phyloP scores from a whole-genome alignment of 1,140 invertebrate genomes.

The Vanessa atalanta region DNA sequence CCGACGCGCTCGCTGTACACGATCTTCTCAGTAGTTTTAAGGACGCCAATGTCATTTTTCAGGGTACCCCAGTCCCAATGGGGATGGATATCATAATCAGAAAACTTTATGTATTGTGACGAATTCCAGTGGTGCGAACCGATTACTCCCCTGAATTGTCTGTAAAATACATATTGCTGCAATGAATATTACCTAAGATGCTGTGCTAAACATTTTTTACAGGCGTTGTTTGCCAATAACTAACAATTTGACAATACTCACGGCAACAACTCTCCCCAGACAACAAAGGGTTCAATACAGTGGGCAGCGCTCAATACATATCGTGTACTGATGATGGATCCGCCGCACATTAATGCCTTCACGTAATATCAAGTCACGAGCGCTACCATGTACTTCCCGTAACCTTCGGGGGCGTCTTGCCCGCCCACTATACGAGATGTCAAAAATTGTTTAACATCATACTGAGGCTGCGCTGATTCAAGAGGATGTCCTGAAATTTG shows the following conservation, averaged over 20 bases:
- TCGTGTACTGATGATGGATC: slow-evolving; percentile 42
- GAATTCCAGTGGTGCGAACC: slow-evolving; percentile 26
- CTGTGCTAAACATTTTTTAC: too few relatives aligned
- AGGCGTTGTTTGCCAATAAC: background rate
- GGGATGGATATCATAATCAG: slow-evolving; percentile 12
- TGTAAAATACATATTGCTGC: too few relatives aligned
- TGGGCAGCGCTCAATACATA: slow-evolving; percentile 57
- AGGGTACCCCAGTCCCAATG: slow-evolving; percentile 12
- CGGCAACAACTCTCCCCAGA: slow-evolving; percentile 39
- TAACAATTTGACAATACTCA: slow-evolving; percentile 31
- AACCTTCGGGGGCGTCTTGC: slow-evolving; percentile 43
- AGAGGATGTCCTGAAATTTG: background rate
- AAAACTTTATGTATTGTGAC: slow-evolving; percentile 1
- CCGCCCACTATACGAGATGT: slow-evolving; percentile 57
- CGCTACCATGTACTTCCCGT: slow-evolving; percentile 52
- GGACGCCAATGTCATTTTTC: slow-evolving; percentile 26
- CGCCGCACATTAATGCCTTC: slow-evolving; percentile 49
- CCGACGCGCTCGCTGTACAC: background rate
- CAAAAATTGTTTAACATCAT: slow-evolving; percentile 12
- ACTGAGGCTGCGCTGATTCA: background rate
- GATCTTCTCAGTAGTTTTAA: slow-evolving; percentile 8
- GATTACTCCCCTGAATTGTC: slow-evolving; percentile 8
- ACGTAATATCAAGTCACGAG: slow-evolving; percentile 39
- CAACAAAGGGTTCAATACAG: slow-evolving; percentile 47
- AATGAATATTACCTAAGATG: too few relatives aligned